Evolutionary conservation across 2,888 invertebrate species (phyloP), one percentile per base, ranked within the genome.

Genomic region (Andrena marginata): DNA sequence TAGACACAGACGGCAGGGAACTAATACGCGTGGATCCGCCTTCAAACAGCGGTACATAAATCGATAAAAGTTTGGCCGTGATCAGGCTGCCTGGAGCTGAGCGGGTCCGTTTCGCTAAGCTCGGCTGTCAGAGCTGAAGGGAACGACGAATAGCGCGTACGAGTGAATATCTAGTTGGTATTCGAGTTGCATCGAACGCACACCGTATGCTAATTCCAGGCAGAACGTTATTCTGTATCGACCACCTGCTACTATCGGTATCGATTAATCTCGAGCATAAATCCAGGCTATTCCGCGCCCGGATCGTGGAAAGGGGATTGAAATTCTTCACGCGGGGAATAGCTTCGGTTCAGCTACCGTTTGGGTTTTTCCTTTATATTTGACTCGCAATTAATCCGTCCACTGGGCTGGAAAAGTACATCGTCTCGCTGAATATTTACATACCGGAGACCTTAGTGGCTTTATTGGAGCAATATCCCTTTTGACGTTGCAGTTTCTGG

Each of bases 131-230:
- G 26, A 26, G 10, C 23, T 6, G 23, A 42, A 42, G 23, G 20
- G 63, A 23, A 59, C 42, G 69, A 26, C 31, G 31, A 63, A 33
- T 49, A 49, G 31, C 31, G 2, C 13, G 23, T 31, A 33, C 20
- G 62, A 56, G 56, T 23, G 23, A 10, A 35, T 26, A 20, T 62
- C 29, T 33, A 62, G 49, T 51, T 48, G 73, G 56, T 65, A 42
- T 64, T 65, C 42, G 33, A 56, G 42, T 48, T 74, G 13, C 35
- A 56, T 48, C 48, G 73, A 33, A 42, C n/a, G 26, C 20, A 60
- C 35, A 20, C 20, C 56, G 31, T 48, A 59, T 59, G 59, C 65
- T 65, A 74, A 74, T 73, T 51, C 13, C 4, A 7, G n/a, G 23
- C 56, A 6, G 56, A 5, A 23, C 33, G 20, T 35, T 49, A 26